Evolutionary conservation across 1,140 invertebrate species (phyloP).

Genomic region (Rhopalosiphum padi): DNA sequence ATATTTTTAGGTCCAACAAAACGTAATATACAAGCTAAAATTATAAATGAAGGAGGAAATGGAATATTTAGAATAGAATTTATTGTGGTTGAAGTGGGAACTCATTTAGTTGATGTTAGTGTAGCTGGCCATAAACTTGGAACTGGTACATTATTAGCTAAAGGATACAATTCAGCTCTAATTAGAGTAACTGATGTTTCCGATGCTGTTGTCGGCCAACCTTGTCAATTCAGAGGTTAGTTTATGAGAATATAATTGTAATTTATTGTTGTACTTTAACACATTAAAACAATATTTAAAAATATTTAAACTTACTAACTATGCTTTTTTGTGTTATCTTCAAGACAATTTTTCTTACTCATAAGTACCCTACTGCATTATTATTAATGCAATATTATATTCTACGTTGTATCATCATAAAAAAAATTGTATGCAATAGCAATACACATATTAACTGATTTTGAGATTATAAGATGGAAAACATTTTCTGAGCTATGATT

Average conservation of each 20-base stretch:
- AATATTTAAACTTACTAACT: too few relatives aligned
- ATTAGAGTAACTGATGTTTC: constrained; percentile 89
- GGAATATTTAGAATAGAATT: constrained; percentile 89
- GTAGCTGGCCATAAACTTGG: constrained; percentile 86
- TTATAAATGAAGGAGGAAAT: constrained; percentile 75
- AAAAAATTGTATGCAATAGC: too few relatives aligned
- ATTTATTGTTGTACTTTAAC: constrained; percentile 57
- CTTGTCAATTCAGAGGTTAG: constrained; percentile 89
- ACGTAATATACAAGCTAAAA: constrained; percentile 72
- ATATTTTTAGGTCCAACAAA: constrained; percentile 71
- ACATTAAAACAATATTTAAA: neutral
- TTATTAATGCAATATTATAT: too few relatives aligned
- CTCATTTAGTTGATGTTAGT: constrained; percentile 85
- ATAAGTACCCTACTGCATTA: too few relatives aligned
- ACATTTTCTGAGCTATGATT: neutral
- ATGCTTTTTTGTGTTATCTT: too few relatives aligned
- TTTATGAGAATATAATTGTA: neutral
- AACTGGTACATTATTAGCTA: constrained; percentile 85
- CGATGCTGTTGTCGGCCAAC: constrained; percentile 87
- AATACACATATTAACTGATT: too few relatives aligned
- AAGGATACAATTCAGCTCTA: constrained; percentile 90
- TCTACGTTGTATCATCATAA: too few relatives aligned
- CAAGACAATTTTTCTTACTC: too few relatives aligned
- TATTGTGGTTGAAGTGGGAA: constrained; percentile 88
- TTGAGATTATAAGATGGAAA: neutral